Conservation (phyloP, 2,797 vertebrate genomes). For the Pipistrellus pygmaeus region DNA sequence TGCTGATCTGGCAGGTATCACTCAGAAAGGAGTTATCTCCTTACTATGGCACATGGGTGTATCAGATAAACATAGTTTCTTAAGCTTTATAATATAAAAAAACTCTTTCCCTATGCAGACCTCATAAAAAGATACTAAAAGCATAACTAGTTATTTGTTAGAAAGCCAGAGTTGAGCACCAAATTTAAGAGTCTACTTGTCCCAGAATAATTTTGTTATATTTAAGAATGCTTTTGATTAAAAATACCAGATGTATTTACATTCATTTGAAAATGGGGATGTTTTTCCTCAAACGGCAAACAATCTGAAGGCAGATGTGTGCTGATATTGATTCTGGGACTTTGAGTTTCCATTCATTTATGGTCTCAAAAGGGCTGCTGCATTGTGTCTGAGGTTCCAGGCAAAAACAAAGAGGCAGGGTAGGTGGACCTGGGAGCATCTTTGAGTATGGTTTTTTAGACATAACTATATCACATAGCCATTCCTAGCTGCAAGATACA, state of each 20-base stretch:
- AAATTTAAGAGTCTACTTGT: background rate
- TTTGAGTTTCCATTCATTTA: background rate
- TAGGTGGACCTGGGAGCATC: background rate
- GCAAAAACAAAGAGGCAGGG: background rate
- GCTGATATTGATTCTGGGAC: background rate
- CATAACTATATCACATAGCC: background rate
- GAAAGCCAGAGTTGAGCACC: background rate
- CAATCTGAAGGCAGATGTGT: background rate
- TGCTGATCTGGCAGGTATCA: background rate
- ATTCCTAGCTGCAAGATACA: background rate
- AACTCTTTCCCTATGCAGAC: background rate
- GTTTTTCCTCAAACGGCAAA: background rate
- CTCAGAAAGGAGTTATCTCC: background rate
- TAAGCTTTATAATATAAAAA: background rate
- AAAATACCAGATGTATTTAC: background rate
- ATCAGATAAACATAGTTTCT: background rate
- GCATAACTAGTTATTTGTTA: background rate
- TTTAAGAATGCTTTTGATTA: background rate
- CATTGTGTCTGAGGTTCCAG: background rate
- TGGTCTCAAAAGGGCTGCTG: background rate
- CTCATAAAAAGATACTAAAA: conserved; percentile 3
- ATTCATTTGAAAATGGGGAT: background rate
- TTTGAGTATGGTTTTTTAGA: background rate
- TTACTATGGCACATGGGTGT: background rate
- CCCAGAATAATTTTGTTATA: background rate